Conservation (phyloP, 64 coral and sea anemone species). For the Montipora foliosa region DNA sequence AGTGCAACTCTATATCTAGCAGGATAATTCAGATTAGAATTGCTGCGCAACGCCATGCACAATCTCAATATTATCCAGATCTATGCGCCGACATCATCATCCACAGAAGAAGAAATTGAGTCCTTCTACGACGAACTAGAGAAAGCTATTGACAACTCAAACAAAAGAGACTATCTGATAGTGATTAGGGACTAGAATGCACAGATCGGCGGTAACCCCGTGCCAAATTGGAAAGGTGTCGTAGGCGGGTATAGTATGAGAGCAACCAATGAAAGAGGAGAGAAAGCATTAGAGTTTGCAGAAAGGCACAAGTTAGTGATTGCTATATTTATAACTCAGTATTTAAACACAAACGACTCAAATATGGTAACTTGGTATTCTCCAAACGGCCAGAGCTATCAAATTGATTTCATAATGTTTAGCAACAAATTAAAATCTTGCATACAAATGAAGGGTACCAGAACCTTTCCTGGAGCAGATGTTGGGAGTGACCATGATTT, state of each 20-base stretch:
- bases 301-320: not conserved
- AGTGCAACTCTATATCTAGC: not conserved
- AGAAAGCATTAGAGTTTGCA: conserved; percentile 12
- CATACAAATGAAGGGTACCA: not conserved
- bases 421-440: conserved; percentile 14
- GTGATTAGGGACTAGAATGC: not conserved
- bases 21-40: not conserved
- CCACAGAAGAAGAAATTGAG: not conserved
- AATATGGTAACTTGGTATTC: conserved; percentile 25
- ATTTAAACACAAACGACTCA: conserved; percentile 12
- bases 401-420: conserved; percentile 29
- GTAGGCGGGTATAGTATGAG: not conserved
- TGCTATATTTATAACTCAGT: not conserved
- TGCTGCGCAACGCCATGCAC: not conserved
- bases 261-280: not conserved
- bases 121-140: not conserved
- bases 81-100: not conserved
- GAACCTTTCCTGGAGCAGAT: not conserved
- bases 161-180: not conserved
- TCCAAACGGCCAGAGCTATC: not conserved
- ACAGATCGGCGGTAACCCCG: not conserved
- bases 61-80: not conserved
- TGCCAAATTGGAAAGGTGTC: not conserved
- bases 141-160: not conserved
- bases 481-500: conserved; percentile 7